phyloP scores from a whole-genome alignment of 92 coral and sea anemone species.

The Porites evermanni region DNA sequence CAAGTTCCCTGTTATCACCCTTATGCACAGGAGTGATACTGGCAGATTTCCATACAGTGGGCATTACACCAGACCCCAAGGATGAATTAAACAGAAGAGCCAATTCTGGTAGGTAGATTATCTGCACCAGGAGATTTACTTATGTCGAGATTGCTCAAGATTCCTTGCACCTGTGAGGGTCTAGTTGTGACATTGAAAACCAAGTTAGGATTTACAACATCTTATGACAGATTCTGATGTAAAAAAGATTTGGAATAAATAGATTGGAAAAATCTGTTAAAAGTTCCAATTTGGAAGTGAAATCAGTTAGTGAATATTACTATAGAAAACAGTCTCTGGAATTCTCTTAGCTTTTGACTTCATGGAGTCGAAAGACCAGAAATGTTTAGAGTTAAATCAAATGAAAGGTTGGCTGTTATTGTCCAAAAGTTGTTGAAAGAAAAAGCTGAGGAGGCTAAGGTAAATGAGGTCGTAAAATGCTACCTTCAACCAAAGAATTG shows the following conservation, averaged over 20 bases:
- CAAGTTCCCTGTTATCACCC: slow-evolving; percentile 37
- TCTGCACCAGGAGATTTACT: slow-evolving; percentile 38
- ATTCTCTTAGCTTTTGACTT: background rate
- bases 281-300: slow-evolving; percentile 44
- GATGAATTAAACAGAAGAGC: slow-evolving; percentile 19
- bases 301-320: background rate
- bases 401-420: slow-evolving; percentile 35
- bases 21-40: slow-evolving; percentile 34
- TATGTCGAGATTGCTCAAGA: slow-evolving; percentile 13
- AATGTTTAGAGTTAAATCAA: no score
- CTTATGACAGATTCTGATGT: slow-evolving; percentile 1
- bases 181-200: slow-evolving; percentile 28
- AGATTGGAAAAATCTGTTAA: slow-evolving; percentile 43
- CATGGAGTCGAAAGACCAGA: no score
- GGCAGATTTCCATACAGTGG: slow-evolving; percentile 29
- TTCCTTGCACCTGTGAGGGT: slow-evolving; percentile 21
- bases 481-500: slow-evolving; percentile 45
- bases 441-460: slow-evolving; percentile 46
- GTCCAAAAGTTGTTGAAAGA: slow-evolving; percentile 36
- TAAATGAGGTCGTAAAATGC: slow-evolving; percentile 25
- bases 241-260: slow-evolving; percentile 23
- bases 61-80: slow-evolving; percentile 21
- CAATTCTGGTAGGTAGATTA: slow-evolving; percentile 36
- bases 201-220: slow-evolving; percentile 37
- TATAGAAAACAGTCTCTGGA: slow-evolving; percentile 26